phyloP scores from a whole-genome alignment of 2,888 invertebrate species.

The Cecidostiba fungosa region DNA sequence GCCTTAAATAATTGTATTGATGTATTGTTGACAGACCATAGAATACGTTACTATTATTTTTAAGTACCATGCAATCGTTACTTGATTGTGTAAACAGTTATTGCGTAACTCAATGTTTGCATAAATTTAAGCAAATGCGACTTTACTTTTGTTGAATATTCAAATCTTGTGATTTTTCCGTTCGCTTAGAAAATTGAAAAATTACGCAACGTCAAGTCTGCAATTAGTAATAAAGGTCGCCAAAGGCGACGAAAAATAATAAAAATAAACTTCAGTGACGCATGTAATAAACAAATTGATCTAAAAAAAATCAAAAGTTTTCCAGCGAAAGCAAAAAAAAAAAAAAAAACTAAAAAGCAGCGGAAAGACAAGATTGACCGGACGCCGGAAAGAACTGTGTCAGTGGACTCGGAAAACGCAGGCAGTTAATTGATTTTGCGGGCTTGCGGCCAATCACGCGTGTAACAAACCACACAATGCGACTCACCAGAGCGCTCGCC shows the following conservation, averaged over 20 bases:
- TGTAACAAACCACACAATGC: constrained; percentile 34
- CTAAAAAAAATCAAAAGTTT: no score
- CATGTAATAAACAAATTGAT: neutral
- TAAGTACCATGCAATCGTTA: no score
- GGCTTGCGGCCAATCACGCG: constrained; percentile 56
- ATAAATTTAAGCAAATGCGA: neutral
- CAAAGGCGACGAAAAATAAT: neutral
- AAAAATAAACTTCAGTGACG: neutral
- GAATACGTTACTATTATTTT: no score
- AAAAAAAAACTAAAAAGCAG: neutral
- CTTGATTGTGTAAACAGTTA: neutral
- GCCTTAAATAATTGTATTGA: no score
- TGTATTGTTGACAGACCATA: no score
- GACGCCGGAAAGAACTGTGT: constrained; percentile 24
- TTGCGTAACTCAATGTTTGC: neutral
- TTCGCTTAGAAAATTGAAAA: neutral
- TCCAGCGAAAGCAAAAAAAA: neutral
- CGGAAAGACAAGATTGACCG: neutral
- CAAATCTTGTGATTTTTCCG: neutral
- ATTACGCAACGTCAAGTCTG: neutral
- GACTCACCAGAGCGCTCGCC: neutral
- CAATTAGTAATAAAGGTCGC: neutral
- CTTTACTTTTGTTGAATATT: neutral
- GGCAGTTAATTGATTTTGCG: constrained; percentile 55
- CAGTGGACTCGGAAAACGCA: constrained; percentile 37